Conservation (phyloP, 2,797 vertebrate species). For the Anableps anableps region DNA sequence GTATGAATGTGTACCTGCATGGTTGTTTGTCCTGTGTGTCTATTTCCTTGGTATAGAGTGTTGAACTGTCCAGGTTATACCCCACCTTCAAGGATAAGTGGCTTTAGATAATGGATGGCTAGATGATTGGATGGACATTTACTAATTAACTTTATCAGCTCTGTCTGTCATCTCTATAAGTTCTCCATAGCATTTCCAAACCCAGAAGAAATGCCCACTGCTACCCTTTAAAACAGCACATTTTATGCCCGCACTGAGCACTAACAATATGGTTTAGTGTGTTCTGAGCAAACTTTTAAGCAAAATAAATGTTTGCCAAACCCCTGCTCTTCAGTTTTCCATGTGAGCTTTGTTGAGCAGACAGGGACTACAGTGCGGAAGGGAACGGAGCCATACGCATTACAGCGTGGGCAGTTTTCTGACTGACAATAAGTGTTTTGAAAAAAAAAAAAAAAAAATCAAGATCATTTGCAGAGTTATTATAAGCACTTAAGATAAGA, state of each 20-base stretch:
- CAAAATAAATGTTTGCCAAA: constrained; percentile 11
- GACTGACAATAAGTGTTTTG: background rate
- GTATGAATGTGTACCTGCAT: background rate
- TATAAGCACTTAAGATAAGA: background rate
- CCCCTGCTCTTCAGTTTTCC: background rate
- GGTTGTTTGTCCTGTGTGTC: background rate
- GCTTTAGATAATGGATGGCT: too few relatives aligned
- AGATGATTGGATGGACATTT: background rate
- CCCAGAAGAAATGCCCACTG: background rate
- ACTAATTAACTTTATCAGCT: background rate
- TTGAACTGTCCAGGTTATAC: background rate
- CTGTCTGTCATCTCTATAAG: background rate
- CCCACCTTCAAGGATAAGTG: background rate
- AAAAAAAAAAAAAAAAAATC: background rate
- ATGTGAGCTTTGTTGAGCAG: constrained; percentile 12
- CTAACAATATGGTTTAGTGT: background rate
- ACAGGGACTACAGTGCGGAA: background rate
- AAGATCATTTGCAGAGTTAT: background rate
- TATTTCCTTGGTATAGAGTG: background rate
- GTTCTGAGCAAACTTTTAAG: background rate
- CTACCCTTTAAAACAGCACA: background rate
- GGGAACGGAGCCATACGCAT: background rate
- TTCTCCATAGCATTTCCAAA: background rate
- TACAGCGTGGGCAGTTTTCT: background rate
- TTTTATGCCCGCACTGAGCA: background rate